These are phyloP conservation scores for Epizoanthus ramosus DNA, from an alignment of 92 coral and sea anemone genomes.

Conservation along the genomic window DNA sequence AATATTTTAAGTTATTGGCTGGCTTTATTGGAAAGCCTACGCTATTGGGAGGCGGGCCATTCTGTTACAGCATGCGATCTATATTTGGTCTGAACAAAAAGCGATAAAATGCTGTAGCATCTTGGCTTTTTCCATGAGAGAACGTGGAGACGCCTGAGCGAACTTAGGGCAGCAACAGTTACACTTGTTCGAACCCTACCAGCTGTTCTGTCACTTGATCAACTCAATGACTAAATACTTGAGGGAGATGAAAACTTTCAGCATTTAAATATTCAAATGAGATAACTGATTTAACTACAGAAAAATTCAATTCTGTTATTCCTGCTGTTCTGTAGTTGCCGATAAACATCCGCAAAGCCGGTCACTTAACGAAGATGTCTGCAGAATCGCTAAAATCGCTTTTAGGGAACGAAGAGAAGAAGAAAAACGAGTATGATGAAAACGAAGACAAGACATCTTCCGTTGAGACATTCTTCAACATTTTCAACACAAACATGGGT, in stretches of 20 bases:
- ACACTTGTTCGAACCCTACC: too few relatives aligned
- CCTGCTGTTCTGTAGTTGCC: constrained; percentile 25
- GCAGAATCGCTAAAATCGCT: constrained; percentile 47
- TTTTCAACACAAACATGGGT: constrained; percentile 91
- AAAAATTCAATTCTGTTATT: constrained; percentile 11
- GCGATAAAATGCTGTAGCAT: constrained; percentile 23
- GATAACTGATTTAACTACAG: constrained; percentile 25
- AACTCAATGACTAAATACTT: not conserved
- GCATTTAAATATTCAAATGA: constrained; percentile 18
- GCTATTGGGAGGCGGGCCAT: constrained; percentile 28
- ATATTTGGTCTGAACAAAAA: constrained; percentile 2
- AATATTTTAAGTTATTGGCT: constrained; percentile 35
- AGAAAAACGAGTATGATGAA: constrained; percentile 38
- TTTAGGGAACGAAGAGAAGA: constrained; percentile 35
- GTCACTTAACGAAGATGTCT: constrained; percentile 7
- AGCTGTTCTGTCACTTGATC: not conserved
- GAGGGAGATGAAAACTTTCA: not conserved
- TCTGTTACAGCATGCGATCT: constrained; percentile 31
- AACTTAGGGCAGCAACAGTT: constrained; percentile 1
- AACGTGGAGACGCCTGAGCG: not conserved
- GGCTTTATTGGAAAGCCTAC: constrained; percentile 25
- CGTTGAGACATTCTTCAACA: constrained; percentile 81
- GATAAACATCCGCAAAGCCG: not conserved
- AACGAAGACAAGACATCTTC: constrained; percentile 70
- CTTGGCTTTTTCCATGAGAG: not conserved